Conservation (phyloP, 2,797 vertebrate species). For the Lepus townsendii region DNA sequence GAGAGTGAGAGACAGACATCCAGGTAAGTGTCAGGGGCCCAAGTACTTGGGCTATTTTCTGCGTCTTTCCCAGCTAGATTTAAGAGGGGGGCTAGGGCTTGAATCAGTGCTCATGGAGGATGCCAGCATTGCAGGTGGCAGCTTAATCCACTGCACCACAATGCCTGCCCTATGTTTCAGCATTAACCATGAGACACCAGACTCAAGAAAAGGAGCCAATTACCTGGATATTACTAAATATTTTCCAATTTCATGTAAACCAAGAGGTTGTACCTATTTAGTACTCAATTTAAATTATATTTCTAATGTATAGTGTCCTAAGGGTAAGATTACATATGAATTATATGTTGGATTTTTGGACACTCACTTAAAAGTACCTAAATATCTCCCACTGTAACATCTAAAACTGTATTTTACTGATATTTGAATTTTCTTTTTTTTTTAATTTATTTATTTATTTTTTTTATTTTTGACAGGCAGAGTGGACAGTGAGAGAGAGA, state of each 20-base stretch:
- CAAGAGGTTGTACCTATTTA: neutral
- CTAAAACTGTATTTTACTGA: neutral
- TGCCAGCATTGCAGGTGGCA: too few species aligned
- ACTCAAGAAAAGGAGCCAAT: neutral
- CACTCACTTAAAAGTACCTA: neutral
- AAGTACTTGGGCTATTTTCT: too few species aligned
- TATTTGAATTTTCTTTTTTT: constrained; percentile 55
- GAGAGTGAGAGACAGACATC: too few species aligned
- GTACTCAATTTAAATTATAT: constrained; percentile 40
- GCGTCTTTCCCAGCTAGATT: too few species aligned
- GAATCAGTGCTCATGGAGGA: too few species aligned
- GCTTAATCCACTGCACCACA: too few species aligned
- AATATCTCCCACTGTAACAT: neutral
- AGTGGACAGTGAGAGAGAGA: too few species aligned
- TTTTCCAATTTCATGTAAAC: constrained; percentile 37
- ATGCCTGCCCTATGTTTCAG: neutral
- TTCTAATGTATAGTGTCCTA: neutral
- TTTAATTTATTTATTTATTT: too few species aligned
- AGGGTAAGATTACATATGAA: neutral
- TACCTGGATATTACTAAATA: constrained; percentile 31
- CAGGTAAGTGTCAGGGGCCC: too few species aligned
- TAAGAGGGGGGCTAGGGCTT: too few species aligned
- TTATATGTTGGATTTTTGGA: neutral
- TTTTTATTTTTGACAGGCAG: too few species aligned
- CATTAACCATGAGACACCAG: neutral